phyloP scores from a whole-genome alignment of 2,888 invertebrate species.

The Protodeltote pygarga region DNA sequence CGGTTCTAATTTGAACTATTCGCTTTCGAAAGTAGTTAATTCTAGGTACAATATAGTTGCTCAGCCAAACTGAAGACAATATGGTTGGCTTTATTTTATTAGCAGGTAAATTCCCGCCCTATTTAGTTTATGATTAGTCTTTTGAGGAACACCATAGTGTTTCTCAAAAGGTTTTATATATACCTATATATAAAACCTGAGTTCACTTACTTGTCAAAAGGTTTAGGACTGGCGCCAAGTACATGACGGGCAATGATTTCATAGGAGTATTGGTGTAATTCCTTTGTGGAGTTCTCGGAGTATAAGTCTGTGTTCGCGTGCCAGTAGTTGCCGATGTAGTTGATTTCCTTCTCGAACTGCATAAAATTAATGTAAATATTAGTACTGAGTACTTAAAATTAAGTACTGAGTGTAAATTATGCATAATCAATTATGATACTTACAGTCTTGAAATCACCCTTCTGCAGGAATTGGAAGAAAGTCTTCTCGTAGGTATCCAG shows the following conservation, averaged over 20 bases:
- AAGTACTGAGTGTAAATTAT: neutral
- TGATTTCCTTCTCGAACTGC: slow-evolving; percentile 76
- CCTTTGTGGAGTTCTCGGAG: slow-evolving; percentile 61
- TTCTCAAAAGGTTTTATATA: too few relatives aligned
- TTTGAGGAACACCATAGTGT: too few relatives aligned
- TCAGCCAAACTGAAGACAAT: too few relatives aligned
- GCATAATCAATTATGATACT: slow-evolving; percentile 14
- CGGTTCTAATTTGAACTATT: too few relatives aligned
- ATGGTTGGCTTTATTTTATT: too few relatives aligned
- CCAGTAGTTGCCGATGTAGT: slow-evolving; percentile 85
- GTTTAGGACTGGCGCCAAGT: slow-evolving; percentile 65
- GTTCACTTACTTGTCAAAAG: slow-evolving; percentile 59
- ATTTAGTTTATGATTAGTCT: too few relatives aligned
- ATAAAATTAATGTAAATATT: slow-evolving; percentile 22
- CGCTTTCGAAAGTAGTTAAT: too few relatives aligned
- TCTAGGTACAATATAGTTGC: too few relatives aligned
- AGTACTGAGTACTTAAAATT: neutral
- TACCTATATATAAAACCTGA: neutral
- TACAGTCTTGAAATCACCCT: slow-evolving; percentile 88
- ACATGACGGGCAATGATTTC: slow-evolving; percentile 85
- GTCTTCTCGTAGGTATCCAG: slow-evolving; percentile 88
- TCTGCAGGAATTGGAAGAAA: slow-evolving; percentile 80
- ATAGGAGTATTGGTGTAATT: slow-evolving; percentile 83
- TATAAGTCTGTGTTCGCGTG: slow-evolving; percentile 85
- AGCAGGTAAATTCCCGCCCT: too few relatives aligned